These are phyloP conservation scores for Tanaodytes sp. DNA, from an alignment of 2,888 invertebrate genomes.

Conservation along the genomic window DNA sequence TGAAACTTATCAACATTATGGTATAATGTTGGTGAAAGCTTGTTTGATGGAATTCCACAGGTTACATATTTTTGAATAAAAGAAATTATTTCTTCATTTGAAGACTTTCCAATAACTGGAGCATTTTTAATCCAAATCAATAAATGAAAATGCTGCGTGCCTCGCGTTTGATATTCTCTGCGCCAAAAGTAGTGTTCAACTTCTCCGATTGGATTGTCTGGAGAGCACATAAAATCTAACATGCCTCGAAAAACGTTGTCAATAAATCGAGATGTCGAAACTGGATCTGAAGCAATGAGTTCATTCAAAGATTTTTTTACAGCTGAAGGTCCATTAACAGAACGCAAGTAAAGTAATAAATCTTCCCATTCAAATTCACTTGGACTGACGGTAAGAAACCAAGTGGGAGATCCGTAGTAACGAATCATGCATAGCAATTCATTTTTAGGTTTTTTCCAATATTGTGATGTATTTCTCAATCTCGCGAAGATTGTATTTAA, in stretches of 20 bases:
- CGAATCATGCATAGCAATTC: conserved; percentile 55
- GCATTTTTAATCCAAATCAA: conserved; percentile 63
- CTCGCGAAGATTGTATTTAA: conserved; percentile 51
- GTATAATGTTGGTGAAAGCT: conserved; percentile 56
- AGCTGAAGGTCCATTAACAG: no score
- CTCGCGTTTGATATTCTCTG: conserved; percentile 10
- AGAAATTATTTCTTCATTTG: conserved; percentile 15
- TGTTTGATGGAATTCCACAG: conserved; percentile 57
- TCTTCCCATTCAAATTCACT: conserved; percentile 57
- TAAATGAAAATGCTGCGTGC: conserved; percentile 45
- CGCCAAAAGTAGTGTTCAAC: conserved; percentile 7
- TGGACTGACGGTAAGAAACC: conserved; percentile 59
- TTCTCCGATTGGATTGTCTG: conserved; percentile 10
- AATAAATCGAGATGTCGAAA: conserved; percentile 61
- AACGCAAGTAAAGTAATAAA: no score
- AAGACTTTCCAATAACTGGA: conserved; percentile 55
- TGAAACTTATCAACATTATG: conserved; percentile 59
- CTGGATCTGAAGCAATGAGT: conserved; percentile 63
- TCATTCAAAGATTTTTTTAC: conserved; percentile 49
- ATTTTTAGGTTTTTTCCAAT: conserved; percentile 52
- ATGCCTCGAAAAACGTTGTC: no score
- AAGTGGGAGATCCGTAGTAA: conserved; percentile 59
- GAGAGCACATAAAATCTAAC: background rate
- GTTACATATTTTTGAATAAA: conserved; percentile 59
- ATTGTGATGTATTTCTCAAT: conserved; percentile 55